Base-by-base conservation (phyloP, 2,797 vertebrate species). In the Aldrovandia affinis region DNA sequence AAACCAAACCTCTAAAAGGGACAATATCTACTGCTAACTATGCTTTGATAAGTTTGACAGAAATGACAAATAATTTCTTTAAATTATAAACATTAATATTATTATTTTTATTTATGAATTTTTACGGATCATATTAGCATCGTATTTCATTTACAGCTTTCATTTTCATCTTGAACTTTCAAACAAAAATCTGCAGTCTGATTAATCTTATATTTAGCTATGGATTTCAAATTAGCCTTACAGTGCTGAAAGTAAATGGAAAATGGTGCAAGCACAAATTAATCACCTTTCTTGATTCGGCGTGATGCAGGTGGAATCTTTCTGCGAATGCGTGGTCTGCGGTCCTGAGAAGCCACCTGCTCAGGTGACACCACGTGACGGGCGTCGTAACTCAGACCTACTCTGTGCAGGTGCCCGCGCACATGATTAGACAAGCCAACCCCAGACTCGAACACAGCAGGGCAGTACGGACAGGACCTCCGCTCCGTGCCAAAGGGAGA, bases 341-440 rank as follows among this genome's bases (percentile, higher is more conserved):
- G 95, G 92, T 99, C 97, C 88, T 95, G 97, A 90, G 96, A 97
- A 86, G 97, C 96, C 93, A 97, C 96, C 86, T 98, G 96, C 88
- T 98, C 97, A 83, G 96, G 96, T 88, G 98, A 95, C 78, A 97
- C 96, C 89, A 96, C 96, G 78, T 99, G 97, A 36, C 97, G 97
- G 81, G 97, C 97, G 89, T 98, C 96, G 47, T 98, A 99, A 90
- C 96, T 97, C 86, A 98, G 91, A 85, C 98, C 97, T 61, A 97
- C 97, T 93, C 98, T 96, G 90, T 99, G 97, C 91, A 99, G 96
- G 94, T 99, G 98, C 85, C 98, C 98, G 90, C 98, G 95, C 81
- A 99, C 95, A 57, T 99, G 98, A 94, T 99, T 99, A 88, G 98
- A 99, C 90, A 99, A 94, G 79, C 97, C 97, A 89, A 99, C 98